Evolutionary conservation across 2,888 invertebrate genomes (phyloP), one percentile per base, ranked within the genome.

Genomic region (Cheilosia scutellata): DNA sequence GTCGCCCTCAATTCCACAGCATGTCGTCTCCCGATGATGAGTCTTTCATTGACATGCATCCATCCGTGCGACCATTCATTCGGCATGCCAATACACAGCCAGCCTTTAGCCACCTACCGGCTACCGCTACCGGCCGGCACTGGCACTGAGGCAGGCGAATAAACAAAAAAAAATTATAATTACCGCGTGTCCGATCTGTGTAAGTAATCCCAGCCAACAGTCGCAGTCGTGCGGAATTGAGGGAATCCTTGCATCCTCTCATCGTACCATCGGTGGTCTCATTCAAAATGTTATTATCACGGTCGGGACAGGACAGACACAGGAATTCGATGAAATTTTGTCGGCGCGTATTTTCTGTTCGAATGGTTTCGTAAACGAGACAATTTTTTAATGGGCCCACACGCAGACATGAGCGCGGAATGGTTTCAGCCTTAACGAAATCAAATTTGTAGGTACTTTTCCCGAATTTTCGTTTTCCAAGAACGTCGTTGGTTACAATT

Each of bases 11-110:
- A 75, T 74, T 79, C 58, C 70, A 40, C 60, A 44, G 63, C 63
- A 68, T 79, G 70, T 74, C 63, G 75, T 37, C 70, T 47, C 65
- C 71, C 79, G 70, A 84, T 84, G 84, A 84, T 79, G 79, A 70
- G 75, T 60, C 58, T 75, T 79, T 80, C 84, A 84, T 84, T 84
- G 80, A 71, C 84, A 84, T 80, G 65, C 84, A 84, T 79, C 84
- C 79, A 70, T 84, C 83, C 78, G 66, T 51, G 42, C 33, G 31
- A 4, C 70, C 70, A 60, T 66, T 55, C 68, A 62, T 77, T 49
- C 51, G 51, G 44, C 31, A 62, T 66, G 76, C 70, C 63, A 75
- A 66, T 62, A 75, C 49, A 9, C 60, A 37, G 58, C 29, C 40
- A 47, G 9, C 37, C 42, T 9, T 11, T 33, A 16, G 6, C 44